Percentiles rank a stretch among this genome's conserved stretches.
These are phyloP conservation scores for Gopherus flavomarginatus DNA, from an alignment of 2,113 vertebrate species.

Conservation along the genomic window DNA sequence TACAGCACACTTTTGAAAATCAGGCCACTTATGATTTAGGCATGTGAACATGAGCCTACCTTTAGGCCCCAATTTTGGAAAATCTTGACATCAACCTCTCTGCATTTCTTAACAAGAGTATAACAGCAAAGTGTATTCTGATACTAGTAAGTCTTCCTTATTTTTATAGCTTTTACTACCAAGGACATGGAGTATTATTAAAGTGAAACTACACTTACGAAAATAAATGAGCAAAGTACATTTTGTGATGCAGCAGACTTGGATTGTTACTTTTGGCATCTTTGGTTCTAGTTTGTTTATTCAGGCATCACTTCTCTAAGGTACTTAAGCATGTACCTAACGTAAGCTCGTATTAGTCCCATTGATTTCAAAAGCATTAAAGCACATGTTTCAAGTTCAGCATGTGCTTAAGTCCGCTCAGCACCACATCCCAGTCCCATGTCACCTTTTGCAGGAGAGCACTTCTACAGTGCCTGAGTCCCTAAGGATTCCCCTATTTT, in stretches of 20 bases:
- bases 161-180: not conserved
- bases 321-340: accelerated
- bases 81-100: not conserved
- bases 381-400: not conserved
- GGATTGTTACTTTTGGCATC: not conserved
- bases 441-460: not conserved
- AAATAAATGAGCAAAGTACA: not conserved
- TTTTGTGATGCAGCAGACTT: not conserved
- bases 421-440: not conserved
- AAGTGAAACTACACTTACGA: not conserved
- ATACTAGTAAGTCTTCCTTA: not conserved
- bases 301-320: not conserved
- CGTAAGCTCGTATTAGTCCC: not conserved
- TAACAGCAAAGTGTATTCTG: not conserved
- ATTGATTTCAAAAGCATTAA: not conserved
- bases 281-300: not conserved
- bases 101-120: not conserved
- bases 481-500: not conserved
- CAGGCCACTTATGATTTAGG: not conserved
- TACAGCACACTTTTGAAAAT: not conserved
- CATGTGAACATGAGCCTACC: not conserved
- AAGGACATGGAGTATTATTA: not conserved
- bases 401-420: not conserved
- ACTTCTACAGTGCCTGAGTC: not conserved
- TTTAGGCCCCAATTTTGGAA: not conserved